phyloP scores from a whole-genome alignment of 2,797 vertebrate genomes.

The Pachyuromys duprasi region DNA sequence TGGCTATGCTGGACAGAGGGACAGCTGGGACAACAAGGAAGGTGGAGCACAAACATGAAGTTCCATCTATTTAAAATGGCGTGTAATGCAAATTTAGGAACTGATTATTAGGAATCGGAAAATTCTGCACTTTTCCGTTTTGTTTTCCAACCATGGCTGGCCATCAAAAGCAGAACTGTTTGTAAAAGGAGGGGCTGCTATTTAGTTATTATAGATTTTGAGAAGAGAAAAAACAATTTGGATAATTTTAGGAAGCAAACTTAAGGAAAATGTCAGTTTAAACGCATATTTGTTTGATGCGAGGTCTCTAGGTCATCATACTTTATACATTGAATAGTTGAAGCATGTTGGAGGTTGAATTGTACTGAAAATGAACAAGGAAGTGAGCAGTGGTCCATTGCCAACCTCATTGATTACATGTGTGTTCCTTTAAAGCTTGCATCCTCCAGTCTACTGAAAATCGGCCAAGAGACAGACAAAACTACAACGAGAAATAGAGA shows the following conservation, averaged over 20 bases:
- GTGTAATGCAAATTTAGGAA: neutral
- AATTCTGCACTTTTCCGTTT: neutral
- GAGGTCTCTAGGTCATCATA: neutral
- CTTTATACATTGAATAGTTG: conserved; percentile 36
- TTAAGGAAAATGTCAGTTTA: conserved; percentile 11
- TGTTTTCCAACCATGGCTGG: neutral
- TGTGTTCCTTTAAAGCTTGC: conserved; percentile 90
- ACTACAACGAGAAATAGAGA: conserved; percentile 98
- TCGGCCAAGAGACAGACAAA: conserved; percentile 99
- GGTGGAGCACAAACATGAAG: neutral
- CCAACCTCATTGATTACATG: conserved; percentile 43
- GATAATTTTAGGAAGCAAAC: neutral
- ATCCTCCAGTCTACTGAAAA: conserved; percentile 98
- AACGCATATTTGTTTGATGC: conserved; percentile 27
- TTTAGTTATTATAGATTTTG: conserved; percentile 12
- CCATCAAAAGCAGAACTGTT: neutral
- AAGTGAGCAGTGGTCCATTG: conserved; percentile 66
- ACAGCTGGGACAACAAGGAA: neutral
- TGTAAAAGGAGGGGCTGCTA: neutral
- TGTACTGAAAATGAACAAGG: conserved; percentile 35
- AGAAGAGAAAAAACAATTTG: conserved; percentile 26
- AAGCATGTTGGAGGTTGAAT: conserved; percentile 46
- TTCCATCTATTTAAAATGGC: neutral
- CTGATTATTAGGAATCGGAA: too few species aligned
- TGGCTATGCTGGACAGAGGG: neutral